Evolutionary conservation across 2,797 vertebrate genomes (phyloP).

Genomic region (Phalanger gymnotis): DNA sequence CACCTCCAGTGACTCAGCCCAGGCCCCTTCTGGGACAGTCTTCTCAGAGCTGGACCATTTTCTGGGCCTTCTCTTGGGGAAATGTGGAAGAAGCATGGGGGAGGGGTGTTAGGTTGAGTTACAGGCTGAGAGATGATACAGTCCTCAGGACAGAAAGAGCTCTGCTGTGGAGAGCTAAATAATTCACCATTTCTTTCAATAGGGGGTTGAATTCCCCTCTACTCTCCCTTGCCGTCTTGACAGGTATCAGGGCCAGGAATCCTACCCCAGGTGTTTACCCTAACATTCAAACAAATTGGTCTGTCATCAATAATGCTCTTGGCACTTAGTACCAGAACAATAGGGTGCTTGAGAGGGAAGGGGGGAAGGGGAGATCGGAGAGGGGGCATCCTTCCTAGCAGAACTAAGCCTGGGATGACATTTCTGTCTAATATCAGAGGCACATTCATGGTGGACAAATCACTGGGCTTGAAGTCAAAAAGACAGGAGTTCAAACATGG

Average conservation of each 20-base stretch:
- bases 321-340: not conserved
- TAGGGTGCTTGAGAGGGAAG: not conserved
- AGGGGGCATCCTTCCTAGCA: not conserved
- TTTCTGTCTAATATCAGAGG: not conserved
- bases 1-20: not conserved
- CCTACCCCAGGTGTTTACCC: slow-evolving; percentile 39
- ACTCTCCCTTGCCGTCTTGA: slow-evolving; percentile 66
- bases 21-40: not conserved
- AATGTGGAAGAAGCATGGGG: slow-evolving; percentile 74
- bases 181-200: slow-evolving; percentile 86
- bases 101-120: slow-evolving; percentile 80
- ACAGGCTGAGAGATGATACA: slow-evolving; percentile 82
- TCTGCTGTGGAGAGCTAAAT: slow-evolving; percentile 85
- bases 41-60: slow-evolving; percentile 76
- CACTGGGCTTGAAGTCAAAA: not conserved
- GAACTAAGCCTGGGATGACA: slow-evolving; percentile 7
- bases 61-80: slow-evolving; percentile 74
- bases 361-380: not conserved
- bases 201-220: slow-evolving; percentile 69
- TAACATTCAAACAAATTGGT: slow-evolving; percentile 51
- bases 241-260: slow-evolving; percentile 50
- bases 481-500: not conserved
- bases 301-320: slow-evolving; percentile 56
- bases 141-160: slow-evolving; percentile 80
- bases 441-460: not conserved